A percentile compares a stretch with the other conserved stretches of the same genome.
These are phyloP conservation scores for Hystrix cristata DNA, from an alignment of 2,113 vertebrate genomes.

Conservation along the genomic window DNA sequence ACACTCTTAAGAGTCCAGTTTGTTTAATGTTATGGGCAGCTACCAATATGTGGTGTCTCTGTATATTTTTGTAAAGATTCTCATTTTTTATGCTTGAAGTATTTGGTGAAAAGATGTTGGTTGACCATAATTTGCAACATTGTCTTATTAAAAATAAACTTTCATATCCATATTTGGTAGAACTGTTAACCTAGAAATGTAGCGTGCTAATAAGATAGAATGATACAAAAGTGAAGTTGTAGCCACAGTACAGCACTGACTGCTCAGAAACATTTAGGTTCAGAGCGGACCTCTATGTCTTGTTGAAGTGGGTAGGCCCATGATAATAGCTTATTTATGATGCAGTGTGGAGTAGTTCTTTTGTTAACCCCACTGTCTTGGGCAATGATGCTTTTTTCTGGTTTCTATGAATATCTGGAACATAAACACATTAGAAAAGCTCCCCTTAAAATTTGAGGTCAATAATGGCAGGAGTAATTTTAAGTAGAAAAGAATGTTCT, in stretches of 20 bases:
- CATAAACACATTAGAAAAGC: slow-evolving; percentile 75
- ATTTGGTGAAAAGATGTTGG: slow-evolving; percentile 88
- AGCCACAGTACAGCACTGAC: slow-evolving; percentile 82
- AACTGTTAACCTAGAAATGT: slow-evolving; percentile 85
- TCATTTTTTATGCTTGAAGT: slow-evolving; percentile 91
- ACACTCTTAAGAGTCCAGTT: slow-evolving; percentile 89
- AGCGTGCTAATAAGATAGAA: slow-evolving; percentile 85
- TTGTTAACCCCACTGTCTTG: slow-evolving; percentile 75
- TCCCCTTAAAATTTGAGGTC: slow-evolving; percentile 78
- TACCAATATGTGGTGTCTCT: slow-evolving; percentile 91
- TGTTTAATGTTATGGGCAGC: slow-evolving; percentile 91
- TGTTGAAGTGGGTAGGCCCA: slow-evolving; percentile 61
- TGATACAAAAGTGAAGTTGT: slow-evolving; percentile 83
- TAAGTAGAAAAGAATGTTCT: slow-evolving; percentile 80
- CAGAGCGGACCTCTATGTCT: slow-evolving; percentile 78
- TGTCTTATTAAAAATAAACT: slow-evolving; percentile 87
- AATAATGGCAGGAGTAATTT: slow-evolving; percentile 56
- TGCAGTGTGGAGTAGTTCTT: slow-evolving; percentile 75
- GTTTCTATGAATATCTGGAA: slow-evolving; percentile 77
- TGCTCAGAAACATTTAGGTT: slow-evolving; percentile 78
- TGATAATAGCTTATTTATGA: slow-evolving; percentile 69
- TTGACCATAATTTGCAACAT: slow-evolving; percentile 89
- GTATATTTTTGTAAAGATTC: slow-evolving; percentile 93
- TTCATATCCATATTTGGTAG: slow-evolving; percentile 85
- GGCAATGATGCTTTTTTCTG: slow-evolving; percentile 80